Evolutionary conservation across 1,140 invertebrate genomes (phyloP).

Genomic region (honey bee (Apis mellifera)): Amel_HAv3.1 CM009931.2:14191001-14191500

Average conservation of each 20-base stretch:
- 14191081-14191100: no score
- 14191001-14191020: conserved; percentile 83
- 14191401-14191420: conserved; percentile 92
- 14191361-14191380: conserved; percentile 85
- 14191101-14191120: not conserved
- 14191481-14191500: not conserved
- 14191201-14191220: conserved; percentile 72
- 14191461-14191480: not conserved
- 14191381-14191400: conserved; percentile 88
- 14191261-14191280: conserved; percentile 87
- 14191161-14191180: conserved; percentile 86
- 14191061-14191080: no score
- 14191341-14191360: conserved; percentile 90
- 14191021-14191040: conserved; percentile 82
- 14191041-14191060: conserved; percentile 71
- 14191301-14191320: conserved; percentile 88
- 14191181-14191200: conserved; percentile 84
- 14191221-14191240: conserved; percentile 87
- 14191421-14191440: conserved; percentile 87
- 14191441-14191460: not conserved
- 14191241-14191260: conserved; percentile 93
- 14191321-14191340: conserved; percentile 91
- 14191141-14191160: conserved; percentile 85
- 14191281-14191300: conserved; percentile 89
- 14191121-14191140: not conserved